Evolutionary conservation across 35 echinoderm and acorn worm species (phyloP), one percentile per base, ranked within the genome.

Genomic region (Chiridota heheva): DNA sequence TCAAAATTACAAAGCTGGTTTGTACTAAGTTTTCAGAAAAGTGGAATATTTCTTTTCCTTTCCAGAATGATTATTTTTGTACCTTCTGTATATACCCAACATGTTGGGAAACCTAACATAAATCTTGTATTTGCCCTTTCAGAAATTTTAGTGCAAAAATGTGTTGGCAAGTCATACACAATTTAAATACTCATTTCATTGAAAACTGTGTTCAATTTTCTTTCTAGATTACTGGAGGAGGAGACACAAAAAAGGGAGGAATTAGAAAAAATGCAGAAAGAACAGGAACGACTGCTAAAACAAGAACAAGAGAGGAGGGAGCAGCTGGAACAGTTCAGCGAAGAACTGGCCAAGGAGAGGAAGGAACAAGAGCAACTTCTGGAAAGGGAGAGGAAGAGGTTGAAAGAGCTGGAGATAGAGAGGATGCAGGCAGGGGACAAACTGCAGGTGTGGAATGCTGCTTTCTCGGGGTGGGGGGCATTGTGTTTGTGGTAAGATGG

Each of bases 281-380:
- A 95, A 31, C 91, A 95, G 56, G 91, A 84, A 7, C 36, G 60
- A 42, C 62, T 95, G 45, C 42, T 95, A 45, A 46, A 44, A 44
- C 36, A 79, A 37, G 91, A 95, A 69, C 87, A 84, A 67, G 72
- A 95, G 43, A 83, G 65, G 72, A 70, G 91, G 30, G 86, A 89
- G 73, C 62, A 89, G 33, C 60, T 95, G 30, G 91, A 95, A 39
- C 60, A 79, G 25, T 48, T 63, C 1, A 95, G 91, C 41, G 81
- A 88, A 40, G 90, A 86, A 66, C 65, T 88, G 7, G 62, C 73
- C 27, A 76, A 43, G 6, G 63, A 95, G 64, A 79, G 80, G 22
- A 51, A 78, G 60, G 80, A 86, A 69, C 83, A 92, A 70, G 75
- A 77, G 24, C 46, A 40, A 22, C 42, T 81, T 0, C 44, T 92